Base-by-base conservation (phyloP, 2,888 invertebrate genomes). In the Tipula vernalis region DNA sequence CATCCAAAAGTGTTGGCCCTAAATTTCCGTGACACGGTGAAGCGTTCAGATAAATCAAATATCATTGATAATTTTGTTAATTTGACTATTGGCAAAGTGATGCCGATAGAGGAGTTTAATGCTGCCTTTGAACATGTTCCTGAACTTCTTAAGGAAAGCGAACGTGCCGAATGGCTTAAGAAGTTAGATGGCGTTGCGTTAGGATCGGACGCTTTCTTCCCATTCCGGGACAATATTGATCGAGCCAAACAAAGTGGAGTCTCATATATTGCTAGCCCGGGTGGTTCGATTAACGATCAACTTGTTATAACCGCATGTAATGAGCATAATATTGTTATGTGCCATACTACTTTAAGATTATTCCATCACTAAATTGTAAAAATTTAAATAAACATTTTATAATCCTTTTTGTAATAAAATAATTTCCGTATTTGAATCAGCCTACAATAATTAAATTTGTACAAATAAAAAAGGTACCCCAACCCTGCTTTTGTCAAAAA, bases 171-270 rank as follows among this genome's bases (percentile, higher is more conserved):
- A 3, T 97, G 97, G 97, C 90, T 95, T 36, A 92, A 92, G 87
- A 92, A 94, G 91, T 92, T 98, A 89, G 94, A 93, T 88, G 95
- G 95, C 39, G 97, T 97, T 42, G 96, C 97, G 3, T 93, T 99
- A 36, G 97, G 97, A 15, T 99, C 99, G 0, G 99, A 99, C 92
- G 99, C 99, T 0, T 99, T 99, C 93, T 99, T 99, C 93, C 99
- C 99, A 41, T 99, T 99, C 94, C 94, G 98, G 88, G 99, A 99
- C 90, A 99, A 98, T 90, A 96, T 99, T 87, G 99, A 99, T 90
- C 93, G 98, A 88, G 98, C 98, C 85, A 93, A 94, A 88, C 94
- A 97, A 95, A 97, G 97, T 90, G 99, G 99, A 18, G 99, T 98
- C 28, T 94, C 95, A 86, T 99, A 95, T 91, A 97, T 99, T 89